Evolutionary conservation across 2,797 vertebrate species (phyloP).

Genomic region (Chelonia mydas): DNA sequence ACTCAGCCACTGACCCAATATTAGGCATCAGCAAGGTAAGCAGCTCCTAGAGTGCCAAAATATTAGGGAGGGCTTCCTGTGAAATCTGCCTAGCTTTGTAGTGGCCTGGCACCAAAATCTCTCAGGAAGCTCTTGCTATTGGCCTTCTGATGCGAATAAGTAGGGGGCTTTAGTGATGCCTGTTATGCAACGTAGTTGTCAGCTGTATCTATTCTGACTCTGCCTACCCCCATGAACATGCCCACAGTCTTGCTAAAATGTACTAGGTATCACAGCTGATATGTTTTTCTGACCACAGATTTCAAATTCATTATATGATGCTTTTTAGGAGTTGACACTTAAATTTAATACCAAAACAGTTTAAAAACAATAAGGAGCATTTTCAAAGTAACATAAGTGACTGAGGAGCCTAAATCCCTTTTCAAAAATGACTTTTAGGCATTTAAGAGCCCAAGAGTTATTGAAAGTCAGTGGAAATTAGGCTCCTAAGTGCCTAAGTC

Average conservation of each 20-base stretch:
- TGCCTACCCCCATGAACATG: not conserved
- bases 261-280: not conserved
- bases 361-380: not conserved
- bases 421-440: not conserved
- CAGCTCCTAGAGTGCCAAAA: not conserved
- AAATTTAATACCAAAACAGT: not conserved
- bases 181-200: not conserved
- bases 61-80: not conserved
- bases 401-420: not conserved
- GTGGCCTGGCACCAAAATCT: not conserved
- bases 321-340: not conserved
- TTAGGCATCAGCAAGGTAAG: not conserved
- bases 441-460: not conserved
- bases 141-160: not conserved
- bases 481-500: not conserved
- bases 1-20: not conserved
- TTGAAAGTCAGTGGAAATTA: not conserved
- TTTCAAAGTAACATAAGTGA: not conserved
- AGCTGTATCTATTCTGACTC: not conserved
- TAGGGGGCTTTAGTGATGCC: not conserved
- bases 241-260: not conserved
- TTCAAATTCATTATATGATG: slow-evolving; percentile 16
- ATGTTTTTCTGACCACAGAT: not conserved
- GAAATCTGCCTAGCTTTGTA: not conserved
- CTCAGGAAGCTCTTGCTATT: not conserved